phyloP scores from a whole-genome alignment of 2,888 invertebrate species.

The Nebria salina region DNA sequence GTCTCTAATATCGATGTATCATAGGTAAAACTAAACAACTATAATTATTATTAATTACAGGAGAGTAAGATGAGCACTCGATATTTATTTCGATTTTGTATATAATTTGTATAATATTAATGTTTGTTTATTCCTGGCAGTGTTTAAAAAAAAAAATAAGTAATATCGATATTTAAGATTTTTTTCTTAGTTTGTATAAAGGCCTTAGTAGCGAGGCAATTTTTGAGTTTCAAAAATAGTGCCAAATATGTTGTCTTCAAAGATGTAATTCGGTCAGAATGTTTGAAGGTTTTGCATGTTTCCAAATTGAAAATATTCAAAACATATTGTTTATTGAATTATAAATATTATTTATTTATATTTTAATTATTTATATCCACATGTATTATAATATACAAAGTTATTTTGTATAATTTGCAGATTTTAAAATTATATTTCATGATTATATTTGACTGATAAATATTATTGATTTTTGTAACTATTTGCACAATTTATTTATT shows the following conservation, averaged over 20 bases:
- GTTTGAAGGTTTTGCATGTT: neutral
- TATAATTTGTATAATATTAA: constrained; percentile 16
- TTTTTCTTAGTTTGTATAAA: neutral
- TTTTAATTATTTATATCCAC: no score
- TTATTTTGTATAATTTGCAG: neutral
- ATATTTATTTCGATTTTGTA: constrained; percentile 12
- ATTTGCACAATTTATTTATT: no score
- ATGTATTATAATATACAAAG: neutral
- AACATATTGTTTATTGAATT: neutral
- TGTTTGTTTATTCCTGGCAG: neutral
- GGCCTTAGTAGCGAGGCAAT: neutral
- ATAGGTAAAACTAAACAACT: constrained; percentile 11
- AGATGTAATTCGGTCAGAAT: neutral
- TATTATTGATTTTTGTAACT: no score
- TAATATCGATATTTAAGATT: neutral
- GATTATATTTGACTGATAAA: no score
- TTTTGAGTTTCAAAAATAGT: constrained; percentile 1
- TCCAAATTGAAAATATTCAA: neutral
- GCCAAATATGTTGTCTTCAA: neutral
- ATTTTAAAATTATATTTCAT: no score
- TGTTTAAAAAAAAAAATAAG: constrained; percentile 4
- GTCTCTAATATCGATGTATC: constrained; percentile 19
- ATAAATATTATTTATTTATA: neutral
- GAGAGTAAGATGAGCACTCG: neutral
- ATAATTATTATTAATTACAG: constrained; percentile 11